Evolutionary conservation across 2,888 invertebrate species (phyloP), one percentile per base, ranked within the genome.

Genomic region (Orchestes rusci): DNA sequence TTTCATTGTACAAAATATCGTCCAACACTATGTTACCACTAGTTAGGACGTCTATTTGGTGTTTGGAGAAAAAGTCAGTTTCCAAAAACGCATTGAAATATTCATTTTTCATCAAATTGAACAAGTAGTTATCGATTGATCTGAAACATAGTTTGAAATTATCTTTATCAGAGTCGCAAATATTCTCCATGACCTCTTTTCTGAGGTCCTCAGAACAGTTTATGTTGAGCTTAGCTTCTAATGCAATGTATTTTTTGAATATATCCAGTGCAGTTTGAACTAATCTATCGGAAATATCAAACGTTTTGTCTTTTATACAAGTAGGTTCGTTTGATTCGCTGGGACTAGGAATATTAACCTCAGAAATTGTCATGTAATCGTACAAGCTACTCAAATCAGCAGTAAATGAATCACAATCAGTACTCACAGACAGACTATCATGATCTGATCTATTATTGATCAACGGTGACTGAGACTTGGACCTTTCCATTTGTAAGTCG

Each of bases 1-100:
- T 80, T 69, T 94, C 92, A 71, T 91, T 91, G 66, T 86, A 84
- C 40, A 96, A 72, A 64, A 96, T 84, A 71, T 96, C 96, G 56
- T 82, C 80, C 38, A 96, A 73, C 45, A 77, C 79, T 29, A 94
- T 79, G 68, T 77, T 77, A 52, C 84, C 82, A 66, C 79, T 80
- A 4, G 90, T 90, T 54, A 93, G 74, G 49, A 95, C 77, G 67
- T 96, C 93, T 57, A 96, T 82, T 72, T 93, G 92, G 72, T 93
- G 88, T 71, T 90, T 93, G 62, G 88, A 88, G 69, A 89, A 88
- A 64, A 82, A 87, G 61, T 86, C 84, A 66, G 91, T 93, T 58
- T 80, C 77, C 53, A 87, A 69, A 70, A 92, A 97, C 55, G 82
- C 82, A 58, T 79, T 78, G 64, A 86, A 84, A 71, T 84, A 83